Evolutionary conservation across 2,888 invertebrate genomes (phyloP).

Genomic region (Malacosoma neustria): DNA sequence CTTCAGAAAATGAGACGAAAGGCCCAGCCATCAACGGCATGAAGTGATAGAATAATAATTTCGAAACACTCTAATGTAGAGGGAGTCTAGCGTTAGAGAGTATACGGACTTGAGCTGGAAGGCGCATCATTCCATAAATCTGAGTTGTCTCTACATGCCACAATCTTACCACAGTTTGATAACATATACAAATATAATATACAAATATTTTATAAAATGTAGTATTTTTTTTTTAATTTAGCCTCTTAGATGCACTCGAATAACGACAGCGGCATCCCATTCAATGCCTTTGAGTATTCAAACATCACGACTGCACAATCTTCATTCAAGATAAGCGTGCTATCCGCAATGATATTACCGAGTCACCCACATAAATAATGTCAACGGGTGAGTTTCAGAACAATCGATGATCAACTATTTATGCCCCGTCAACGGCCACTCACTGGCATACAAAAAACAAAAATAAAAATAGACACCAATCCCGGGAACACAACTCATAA

Average conservation of each 20-base stretch:
- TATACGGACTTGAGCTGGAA: no score
- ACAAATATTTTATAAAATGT: no score
- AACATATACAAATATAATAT: no score
- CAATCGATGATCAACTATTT: constrained; percentile 51
- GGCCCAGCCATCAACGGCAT: no score
- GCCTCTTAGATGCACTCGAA: not conserved
- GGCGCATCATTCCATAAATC: no score
- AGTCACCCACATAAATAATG: constrained; percentile 50
- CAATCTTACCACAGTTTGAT: no score
- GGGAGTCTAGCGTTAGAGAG: no score
- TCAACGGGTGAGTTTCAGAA: constrained; percentile 40
- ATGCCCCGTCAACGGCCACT: constrained; percentile 45
- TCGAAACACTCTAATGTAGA: no score
- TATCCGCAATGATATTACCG: constrained; percentile 31
- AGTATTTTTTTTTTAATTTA: no score
- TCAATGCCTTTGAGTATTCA: not conserved
- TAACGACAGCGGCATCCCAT: not conserved
- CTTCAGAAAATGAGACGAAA: no score
- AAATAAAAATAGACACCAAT: constrained; percentile 32
- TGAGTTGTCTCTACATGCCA: no score
- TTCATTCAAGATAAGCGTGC: constrained; percentile 17
- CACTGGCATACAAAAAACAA: constrained; percentile 21
- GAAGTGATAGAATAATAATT: no score
- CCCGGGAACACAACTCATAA: constrained; percentile 61
- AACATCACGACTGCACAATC: not conserved